These are phyloP conservation scores for Sceliomorpha sp. DNA, from an alignment of 2,888 invertebrate genomes.

Conservation along the genomic window DNA sequence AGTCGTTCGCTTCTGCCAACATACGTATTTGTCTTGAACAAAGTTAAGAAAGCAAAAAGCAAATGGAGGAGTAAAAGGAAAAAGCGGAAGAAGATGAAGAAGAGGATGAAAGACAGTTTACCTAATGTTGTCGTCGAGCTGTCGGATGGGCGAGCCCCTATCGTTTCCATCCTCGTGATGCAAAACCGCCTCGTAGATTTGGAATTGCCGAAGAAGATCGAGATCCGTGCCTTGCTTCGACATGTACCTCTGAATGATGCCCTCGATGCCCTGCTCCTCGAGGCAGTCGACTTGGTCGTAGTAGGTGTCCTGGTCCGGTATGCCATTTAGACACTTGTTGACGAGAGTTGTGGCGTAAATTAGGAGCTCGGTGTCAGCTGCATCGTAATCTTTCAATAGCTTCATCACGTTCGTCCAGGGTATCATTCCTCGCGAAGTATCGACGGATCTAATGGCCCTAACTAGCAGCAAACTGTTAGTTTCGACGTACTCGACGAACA, in stretches of 20 bases:
- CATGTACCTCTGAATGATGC: slow-evolving; percentile 93
- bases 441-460: slow-evolving; percentile 92
- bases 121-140: slow-evolving; percentile 83
- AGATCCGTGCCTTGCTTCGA: slow-evolving; percentile 95
- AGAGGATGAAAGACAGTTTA: slow-evolving; percentile 59
- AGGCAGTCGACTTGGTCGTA: slow-evolving; percentile 98
- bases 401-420: slow-evolving; percentile 84
- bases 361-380: slow-evolving; percentile 96
- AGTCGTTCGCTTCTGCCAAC: too few relatives aligned
- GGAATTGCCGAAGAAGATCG: slow-evolving; percentile 95
- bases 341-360: slow-evolving; percentile 98
- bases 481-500: slow-evolving; percentile 99
- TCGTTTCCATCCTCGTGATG: slow-evolving; percentile 93
- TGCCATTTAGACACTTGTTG: slow-evolving; percentile 95
- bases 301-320: slow-evolving; percentile 97
- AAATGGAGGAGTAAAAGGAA: too few relatives aligned
- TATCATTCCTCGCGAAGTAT: slow-evolving; percentile 84
- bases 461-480: slow-evolving; percentile 95
- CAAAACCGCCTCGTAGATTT: slow-evolving; percentile 96
- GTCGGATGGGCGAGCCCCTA: slow-evolving; percentile 83
- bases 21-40: neutral
- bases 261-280: slow-evolving; percentile 96
- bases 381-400: slow-evolving; percentile 95
- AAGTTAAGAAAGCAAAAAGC: neutral
- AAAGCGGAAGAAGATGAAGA: too few relatives aligned